Evolutionary conservation across 2,797 vertebrate species (phyloP), one percentile per base, ranked within the genome.

Genomic region (Eurystomus glaucurus): DNA sequence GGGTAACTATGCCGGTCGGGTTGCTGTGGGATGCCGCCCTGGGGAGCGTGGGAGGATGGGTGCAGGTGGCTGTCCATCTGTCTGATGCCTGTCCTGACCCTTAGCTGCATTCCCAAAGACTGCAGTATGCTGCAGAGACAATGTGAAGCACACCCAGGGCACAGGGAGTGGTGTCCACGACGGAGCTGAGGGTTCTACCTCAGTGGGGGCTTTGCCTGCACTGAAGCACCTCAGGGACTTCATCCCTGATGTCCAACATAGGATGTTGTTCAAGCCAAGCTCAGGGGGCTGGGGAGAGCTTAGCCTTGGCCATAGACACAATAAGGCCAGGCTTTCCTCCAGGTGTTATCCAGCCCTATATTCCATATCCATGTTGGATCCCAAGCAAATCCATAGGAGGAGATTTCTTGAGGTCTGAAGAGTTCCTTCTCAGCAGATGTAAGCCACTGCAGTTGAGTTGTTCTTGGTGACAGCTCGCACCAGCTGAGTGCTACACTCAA

Each of bases 1-100:
- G 98, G 98, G 98, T 99, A 98, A 99, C 96, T 98, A 98, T 96
- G 72, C 79, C 15, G 0, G 79, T 95, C 10, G 13, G 23, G 89
- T 90, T 22, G 54, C 58, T 25, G 35, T 0, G 28, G 94, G 93
- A 23, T 57, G 51, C 51, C 8, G 3, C 8, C 19, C 55, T 46
- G 55, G 77, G 91, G 50, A 23, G 19, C 2, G 1, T 3, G 6
- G 55, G n/a, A 70, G 45, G 48, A 46, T 0, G 26, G 68, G 22
- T 4, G 17, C 58, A 74, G 54, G 35, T 8, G 10, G 46, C 25
- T 31, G 33, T 71, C 31, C 6, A 6, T 64, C 79, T 78, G 64
- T 81, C 70, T 3, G 0, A 5, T 10, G 2, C 26, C 71, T 22
- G 54, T 55, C 57, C 57, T 68, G 72, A 33, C 45, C 48, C 45